Percentiles rank a stretch among this genome's conserved stretches.
phyloP scores from a whole-genome alignment of 1,140 invertebrate species.

The Philaenus spumarius region DNA sequence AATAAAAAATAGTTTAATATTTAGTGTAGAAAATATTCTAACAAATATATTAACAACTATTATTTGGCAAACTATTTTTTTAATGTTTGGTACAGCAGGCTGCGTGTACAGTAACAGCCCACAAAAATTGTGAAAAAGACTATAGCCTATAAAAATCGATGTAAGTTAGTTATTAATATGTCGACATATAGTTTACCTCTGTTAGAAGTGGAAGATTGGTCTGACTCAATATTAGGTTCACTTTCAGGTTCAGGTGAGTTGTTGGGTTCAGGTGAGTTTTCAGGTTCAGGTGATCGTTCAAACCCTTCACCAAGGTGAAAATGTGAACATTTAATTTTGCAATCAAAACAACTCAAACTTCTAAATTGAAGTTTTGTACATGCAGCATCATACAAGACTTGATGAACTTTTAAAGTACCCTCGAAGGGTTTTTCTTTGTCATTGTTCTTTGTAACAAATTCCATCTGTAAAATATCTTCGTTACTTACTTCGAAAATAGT shows the following conservation, averaged over 20 bases:
- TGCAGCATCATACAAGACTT: constrained; percentile 1
- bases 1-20: neutral
- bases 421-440: constrained; percentile 10
- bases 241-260: neutral
- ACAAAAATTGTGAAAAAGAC: neutral
- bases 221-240: neutral
- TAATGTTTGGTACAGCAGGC: neutral
- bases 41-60: neutral
- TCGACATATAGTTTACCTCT: neutral
- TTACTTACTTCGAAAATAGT: constrained; percentile 12
- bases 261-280: neutral
- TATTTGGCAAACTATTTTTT: neutral
- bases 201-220: neutral
- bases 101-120: neutral
- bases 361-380: neutral
- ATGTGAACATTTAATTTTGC: constrained; percentile 1
- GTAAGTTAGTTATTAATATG: neutral
- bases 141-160: neutral
- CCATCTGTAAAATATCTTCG: constrained; percentile 14
- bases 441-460: neutral
- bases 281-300: neutral
- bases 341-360: neutral
- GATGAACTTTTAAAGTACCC: constrained; percentile 17
- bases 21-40: neutral
- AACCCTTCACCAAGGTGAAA: neutral